Conservation (phyloP, 2,888 invertebrate species). For the Tryphoninae sp. region DNA sequence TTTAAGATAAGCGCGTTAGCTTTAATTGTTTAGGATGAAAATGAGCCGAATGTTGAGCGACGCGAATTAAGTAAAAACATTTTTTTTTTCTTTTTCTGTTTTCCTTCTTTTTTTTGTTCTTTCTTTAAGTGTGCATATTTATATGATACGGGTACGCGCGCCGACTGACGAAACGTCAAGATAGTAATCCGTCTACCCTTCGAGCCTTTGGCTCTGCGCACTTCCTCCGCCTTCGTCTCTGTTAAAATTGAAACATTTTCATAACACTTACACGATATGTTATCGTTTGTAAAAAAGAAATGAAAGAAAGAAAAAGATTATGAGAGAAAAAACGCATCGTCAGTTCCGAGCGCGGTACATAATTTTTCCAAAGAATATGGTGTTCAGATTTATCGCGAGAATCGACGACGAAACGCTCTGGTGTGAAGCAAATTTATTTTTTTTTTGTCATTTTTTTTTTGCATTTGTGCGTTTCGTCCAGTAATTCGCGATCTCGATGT, state of each 20-base stretch:
- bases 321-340: conserved; percentile 7
- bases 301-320: too few species aligned
- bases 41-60: neutral
- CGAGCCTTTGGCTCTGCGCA: too few species aligned
- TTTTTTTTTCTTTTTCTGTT: neutral
- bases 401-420: conserved; percentile 33
- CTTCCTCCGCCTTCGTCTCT: neutral
- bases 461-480: conserved; percentile 2
- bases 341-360: conserved; percentile 48
- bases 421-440: neutral
- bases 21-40: conserved; percentile 28
- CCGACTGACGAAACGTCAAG: conserved; percentile 5
- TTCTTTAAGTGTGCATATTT: neutral
- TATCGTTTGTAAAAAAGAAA: neutral
- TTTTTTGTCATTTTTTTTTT: neutral
- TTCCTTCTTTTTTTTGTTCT: neutral
- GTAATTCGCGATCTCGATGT: conserved; percentile 37
- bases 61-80: neutral
- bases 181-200: neutral
- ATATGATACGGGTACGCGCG: neutral
- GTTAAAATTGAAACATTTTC: conserved; percentile 16
- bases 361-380: conserved; percentile 73
- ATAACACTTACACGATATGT: conserved; percentile 19
- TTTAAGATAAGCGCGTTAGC: conserved; percentile 19
- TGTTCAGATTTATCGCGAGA: conserved; percentile 68